These are phyloP conservation scores for Aspidiotus rigidus DNA, from an alignment of 2,888 invertebrate species.

Conservation along the genomic window DNA sequence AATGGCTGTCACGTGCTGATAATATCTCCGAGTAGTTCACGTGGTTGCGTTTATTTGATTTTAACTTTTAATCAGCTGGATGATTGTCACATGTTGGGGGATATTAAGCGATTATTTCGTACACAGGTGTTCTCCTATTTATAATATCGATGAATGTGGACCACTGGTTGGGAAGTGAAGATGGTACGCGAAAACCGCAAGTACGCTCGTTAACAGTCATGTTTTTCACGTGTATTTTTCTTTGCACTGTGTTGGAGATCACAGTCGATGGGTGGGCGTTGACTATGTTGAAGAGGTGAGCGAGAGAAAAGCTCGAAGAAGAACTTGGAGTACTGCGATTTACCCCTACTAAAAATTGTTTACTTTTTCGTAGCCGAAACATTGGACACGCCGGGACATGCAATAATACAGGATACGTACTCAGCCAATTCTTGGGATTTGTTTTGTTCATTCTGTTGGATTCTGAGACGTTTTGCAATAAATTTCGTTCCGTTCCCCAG, in stretches of 20 bases:
- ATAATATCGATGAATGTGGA: slow-evolving; percentile 9
- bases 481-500: slow-evolving; percentile 50
- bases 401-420: slow-evolving; percentile 95
- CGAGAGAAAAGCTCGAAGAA: slow-evolving; percentile 14
- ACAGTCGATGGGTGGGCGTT: slow-evolving; percentile 30
- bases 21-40: no score
- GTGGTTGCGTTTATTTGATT: no score
- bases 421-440: slow-evolving; percentile 93
- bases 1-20: no score
- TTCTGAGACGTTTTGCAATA: slow-evolving; percentile 91
- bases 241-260: slow-evolving; percentile 20
- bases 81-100: no score
- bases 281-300: slow-evolving; percentile 34
- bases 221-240: slow-evolving; percentile 15
- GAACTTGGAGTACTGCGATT: no score
- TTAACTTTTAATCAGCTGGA: no score
- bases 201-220: neutral
- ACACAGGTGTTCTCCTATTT: neutral
- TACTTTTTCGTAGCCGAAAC: slow-evolving; percentile 55
- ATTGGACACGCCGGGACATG: slow-evolving; percentile 98
- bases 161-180: slow-evolving; percentile 7
- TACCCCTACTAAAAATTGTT: no score
- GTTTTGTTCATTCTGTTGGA: slow-evolving; percentile 92
- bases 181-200: slow-evolving; percentile 7
- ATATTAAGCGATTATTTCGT: neutral